These are phyloP conservation scores for Drosophila algonquin DNA, from an alignment of 2,888 invertebrate species.

Conservation along the genomic window DNA sequence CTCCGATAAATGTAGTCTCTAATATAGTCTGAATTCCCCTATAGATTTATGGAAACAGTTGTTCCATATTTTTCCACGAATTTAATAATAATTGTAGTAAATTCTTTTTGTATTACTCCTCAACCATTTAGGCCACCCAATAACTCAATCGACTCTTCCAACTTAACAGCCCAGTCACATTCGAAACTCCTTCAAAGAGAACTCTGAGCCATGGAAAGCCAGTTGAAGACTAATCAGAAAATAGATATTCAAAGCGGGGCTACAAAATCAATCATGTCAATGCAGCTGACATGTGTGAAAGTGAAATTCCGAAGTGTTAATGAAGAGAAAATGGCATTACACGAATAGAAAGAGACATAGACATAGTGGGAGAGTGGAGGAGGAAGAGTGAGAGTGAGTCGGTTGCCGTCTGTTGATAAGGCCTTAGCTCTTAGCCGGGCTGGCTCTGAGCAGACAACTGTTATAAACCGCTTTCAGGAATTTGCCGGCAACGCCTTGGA, in stretches of 20 bases:
- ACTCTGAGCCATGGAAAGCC: not conserved
- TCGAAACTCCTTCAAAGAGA: not conserved
- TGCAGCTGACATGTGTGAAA: conserved; percentile 55
- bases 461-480: conserved; percentile 53
- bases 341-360: conserved; percentile 24
- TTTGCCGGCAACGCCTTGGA: conserved; percentile 60
- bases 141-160: not conserved
- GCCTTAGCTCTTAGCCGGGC: conserved; percentile 21
- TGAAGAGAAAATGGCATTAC: conserved; percentile 69
- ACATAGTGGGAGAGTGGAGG: conserved; percentile 5
- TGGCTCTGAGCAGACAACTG: conserved; percentile 45
- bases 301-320: conserved; percentile 73
- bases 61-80: too few species aligned
- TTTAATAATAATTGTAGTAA: too few species aligned
- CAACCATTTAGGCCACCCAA: not conserved
- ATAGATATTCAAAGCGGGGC: not conserved
- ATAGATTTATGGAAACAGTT: too few species aligned
- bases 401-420: conserved; percentile 17
- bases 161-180: not conserved
- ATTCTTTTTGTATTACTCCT: too few species aligned
- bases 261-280: conserved; percentile 35
- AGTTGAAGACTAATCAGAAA: not conserved
- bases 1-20: too few species aligned
- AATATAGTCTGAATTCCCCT: too few species aligned
- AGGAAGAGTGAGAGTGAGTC: conserved; percentile 27